Evolutionary conservation across 2,113 vertebrate genomes (phyloP).

Genomic region (Urocolius indicus): DNA sequence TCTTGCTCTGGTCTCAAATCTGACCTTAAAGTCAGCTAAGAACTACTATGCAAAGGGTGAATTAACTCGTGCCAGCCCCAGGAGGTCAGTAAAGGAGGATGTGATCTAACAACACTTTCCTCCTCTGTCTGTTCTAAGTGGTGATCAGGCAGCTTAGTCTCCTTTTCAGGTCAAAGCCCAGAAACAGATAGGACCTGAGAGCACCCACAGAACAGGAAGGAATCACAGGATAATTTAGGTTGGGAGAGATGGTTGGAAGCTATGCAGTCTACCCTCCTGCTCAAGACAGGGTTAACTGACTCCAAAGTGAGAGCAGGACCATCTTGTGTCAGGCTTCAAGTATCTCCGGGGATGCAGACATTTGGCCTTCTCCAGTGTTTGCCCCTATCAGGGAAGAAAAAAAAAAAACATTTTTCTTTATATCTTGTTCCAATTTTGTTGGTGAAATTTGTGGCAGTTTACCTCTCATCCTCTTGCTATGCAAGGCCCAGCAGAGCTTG

Average conservation of each 20-base stretch:
- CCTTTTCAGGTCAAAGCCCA: background rate
- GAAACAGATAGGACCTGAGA: background rate
- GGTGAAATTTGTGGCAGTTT: background rate
- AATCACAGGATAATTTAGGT: background rate
- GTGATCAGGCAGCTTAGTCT: background rate
- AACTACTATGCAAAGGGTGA: background rate
- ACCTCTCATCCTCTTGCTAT: background rate
- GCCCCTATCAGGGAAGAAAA: no score
- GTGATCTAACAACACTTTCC: background rate
- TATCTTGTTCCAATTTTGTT: background rate
- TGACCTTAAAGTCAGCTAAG: background rate
- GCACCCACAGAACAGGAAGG: background rate
- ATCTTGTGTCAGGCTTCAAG: background rate
- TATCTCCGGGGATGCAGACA: background rate
- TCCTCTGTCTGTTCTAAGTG: background rate
- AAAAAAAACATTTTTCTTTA: background rate
- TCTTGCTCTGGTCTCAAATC: background rate
- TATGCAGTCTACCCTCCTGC: background rate
- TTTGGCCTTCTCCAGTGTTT: background rate
- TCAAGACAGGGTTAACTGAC: background rate
- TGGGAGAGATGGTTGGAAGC: background rate
- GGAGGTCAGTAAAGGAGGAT: background rate
- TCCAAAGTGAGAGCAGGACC: background rate
- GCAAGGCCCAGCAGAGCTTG: background rate
- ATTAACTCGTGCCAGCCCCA: background rate